These are phyloP conservation scores for Crax fasciolata DNA, from an alignment of 2,797 vertebrate species.

Conservation along the genomic window DNA sequence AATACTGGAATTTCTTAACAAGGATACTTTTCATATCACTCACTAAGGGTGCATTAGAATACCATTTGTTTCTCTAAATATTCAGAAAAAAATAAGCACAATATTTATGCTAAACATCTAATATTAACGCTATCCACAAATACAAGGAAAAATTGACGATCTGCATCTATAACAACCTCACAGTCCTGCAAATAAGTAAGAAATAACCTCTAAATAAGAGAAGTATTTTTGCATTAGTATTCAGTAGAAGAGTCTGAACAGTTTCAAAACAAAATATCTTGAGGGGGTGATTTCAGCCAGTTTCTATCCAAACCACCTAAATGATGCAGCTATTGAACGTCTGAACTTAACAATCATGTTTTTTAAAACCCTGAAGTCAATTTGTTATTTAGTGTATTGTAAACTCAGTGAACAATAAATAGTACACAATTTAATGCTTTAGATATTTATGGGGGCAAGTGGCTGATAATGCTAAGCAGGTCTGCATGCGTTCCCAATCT, in stretches of 20 bases:
- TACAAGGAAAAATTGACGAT: neutral
- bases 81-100: neutral
- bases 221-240: neutral
- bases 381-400: neutral
- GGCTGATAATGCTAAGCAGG: neutral
- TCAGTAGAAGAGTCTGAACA: neutral
- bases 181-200: neutral
- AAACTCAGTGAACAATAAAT: neutral
- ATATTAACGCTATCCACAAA: neutral
- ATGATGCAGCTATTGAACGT: neutral
- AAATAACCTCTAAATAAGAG: neutral
- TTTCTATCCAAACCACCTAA: neutral
- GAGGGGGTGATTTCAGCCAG: neutral
- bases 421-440: neutral
- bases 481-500: neutral
- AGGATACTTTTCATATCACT: neutral
- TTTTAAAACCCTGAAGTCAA: neutral
- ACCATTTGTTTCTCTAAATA: neutral
- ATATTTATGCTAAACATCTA: neutral
- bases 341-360: neutral
- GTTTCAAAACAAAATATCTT: constrained; percentile 25
- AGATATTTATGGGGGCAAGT: neutral
- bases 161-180: neutral
- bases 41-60: neutral
- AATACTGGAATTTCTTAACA: neutral